Evolutionary conservation across 2,113 vertebrate genomes (phyloP), one percentile per base, ranked within the genome.

Genomic region (Opisthocomus hoazin): DNA sequence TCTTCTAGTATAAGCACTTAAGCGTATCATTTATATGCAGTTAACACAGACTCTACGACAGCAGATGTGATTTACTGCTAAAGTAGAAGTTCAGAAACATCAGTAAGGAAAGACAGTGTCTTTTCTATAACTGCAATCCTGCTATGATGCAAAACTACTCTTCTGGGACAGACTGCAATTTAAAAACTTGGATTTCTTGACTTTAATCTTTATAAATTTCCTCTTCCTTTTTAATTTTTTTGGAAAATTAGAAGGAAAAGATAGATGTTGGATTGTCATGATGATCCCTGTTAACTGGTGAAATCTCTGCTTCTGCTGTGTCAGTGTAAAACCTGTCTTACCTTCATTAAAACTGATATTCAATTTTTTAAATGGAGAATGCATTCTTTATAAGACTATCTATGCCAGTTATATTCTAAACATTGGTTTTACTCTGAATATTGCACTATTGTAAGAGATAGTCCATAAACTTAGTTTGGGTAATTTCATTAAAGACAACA

Each of bases 21-120:
- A 90, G 66, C 29, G 56, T 97, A 95, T 93, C 75, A 96, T 95
- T 96, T 88, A 80, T 82, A 73, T 65, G 69, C 76, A 79, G 66
- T 90, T 93, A 82, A 90, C 91, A 68, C 70, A 93, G 61, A 86
- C 66, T 87, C 37, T 66, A n/a, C 65, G 29, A 19, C 60, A 89
- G 89, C 54, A 93, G 66, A 87, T 53, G 20, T 88, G 66, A 93
- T 94, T 94, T 97, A 92, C 23, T 76, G 21, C 32, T 92, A 51
- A 96, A 91, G 63, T 3, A 80, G 79, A 78, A 82, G 37, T 82
- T 91, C 56, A 57, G 34, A 81, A 96, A 84, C 22, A 64, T 93
- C 68, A 86, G 15, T 34, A 43, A 74, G 32, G 29, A 89, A 94
- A 87, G 24, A 65, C 0, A 50, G 12, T 18, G 13, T 29, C 73